Evolutionary conservation across 2,797 vertebrate genomes (phyloP).

Genomic region (Cyclopterus lumpus): DNA sequence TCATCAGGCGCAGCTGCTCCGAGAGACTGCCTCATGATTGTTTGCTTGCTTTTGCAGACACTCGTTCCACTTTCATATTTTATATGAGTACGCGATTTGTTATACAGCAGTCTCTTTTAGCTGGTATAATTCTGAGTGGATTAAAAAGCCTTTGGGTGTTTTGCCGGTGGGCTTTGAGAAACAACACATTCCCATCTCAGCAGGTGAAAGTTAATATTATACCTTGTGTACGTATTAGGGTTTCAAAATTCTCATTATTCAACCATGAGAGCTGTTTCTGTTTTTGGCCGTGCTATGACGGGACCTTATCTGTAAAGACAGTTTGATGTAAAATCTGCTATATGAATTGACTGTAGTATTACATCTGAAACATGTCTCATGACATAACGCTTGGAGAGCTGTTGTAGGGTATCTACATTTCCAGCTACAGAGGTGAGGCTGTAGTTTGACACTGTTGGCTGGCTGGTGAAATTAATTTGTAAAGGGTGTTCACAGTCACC

Average conservation of each 20-base stretch:
- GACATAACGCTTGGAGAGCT: no score
- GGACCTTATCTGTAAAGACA: background rate
- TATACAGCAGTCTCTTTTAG: conserved; percentile 59
- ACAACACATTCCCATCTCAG: conserved; percentile 50
- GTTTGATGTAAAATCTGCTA: conserved; percentile 4
- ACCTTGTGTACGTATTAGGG: conserved; percentile 20
- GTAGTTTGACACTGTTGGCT: background rate
- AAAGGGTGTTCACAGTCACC: background rate
- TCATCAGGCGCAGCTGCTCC: conserved; percentile 72
- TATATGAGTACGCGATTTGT: conserved; percentile 57
- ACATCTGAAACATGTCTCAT: background rate
- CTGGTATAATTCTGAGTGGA: conserved; percentile 58
- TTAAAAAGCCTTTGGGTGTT: conserved; percentile 50
- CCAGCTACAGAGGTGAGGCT: background rate
- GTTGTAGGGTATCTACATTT: background rate
- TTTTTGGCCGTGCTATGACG: conserved; percentile 9
- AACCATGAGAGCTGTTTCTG: background rate
- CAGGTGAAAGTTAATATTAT: conserved; percentile 48
- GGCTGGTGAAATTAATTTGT: background rate
- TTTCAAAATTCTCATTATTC: conserved; percentile 3
- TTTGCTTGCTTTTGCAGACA: conserved; percentile 68
- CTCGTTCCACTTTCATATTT: conserved; percentile 65
- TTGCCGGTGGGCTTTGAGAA: conserved; percentile 31
- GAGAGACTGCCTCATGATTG: conserved; percentile 67
- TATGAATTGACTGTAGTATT: conserved; percentile 26